phyloP scores from a whole-genome alignment of 2,113 vertebrate genomes.

The Litocranius walleri region DNA sequence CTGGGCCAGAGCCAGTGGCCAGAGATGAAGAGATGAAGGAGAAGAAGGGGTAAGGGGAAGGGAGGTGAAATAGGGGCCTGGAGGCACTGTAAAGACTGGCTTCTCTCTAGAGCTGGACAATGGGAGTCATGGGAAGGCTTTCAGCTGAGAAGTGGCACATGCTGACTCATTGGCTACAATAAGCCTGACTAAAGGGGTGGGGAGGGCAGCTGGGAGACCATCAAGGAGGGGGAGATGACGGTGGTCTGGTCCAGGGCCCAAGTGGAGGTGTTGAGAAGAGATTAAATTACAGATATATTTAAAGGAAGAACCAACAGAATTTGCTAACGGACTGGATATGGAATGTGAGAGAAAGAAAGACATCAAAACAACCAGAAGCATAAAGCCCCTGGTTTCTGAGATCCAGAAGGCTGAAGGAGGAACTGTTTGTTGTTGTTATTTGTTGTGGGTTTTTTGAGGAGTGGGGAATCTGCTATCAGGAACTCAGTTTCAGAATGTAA shows the following conservation, averaged over 20 bases:
- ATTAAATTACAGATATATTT: too few species aligned
- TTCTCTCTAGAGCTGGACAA: neutral
- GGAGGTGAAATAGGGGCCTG: neutral
- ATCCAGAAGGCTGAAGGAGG: neutral
- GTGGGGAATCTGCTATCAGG: too few species aligned
- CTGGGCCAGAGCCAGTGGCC: neutral
- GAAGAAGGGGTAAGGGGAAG: neutral
- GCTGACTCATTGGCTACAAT: neutral
- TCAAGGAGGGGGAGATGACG: neutral
- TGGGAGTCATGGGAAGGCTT: neutral
- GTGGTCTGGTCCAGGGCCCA: neutral
- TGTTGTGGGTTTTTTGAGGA: neutral
- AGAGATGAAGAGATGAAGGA: neutral
- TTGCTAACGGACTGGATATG: neutral
- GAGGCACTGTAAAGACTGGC: neutral
- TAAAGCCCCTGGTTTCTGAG: neutral
- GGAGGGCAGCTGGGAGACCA: neutral
- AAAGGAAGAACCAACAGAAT: neutral
- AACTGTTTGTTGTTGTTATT: neutral
- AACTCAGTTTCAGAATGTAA: neutral
- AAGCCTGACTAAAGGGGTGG: fast-evolving
- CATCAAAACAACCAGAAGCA: neutral
- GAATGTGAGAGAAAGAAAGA: neutral
- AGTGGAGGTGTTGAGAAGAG: neutral
- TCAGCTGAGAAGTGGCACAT: neutral